A percentile compares a stretch with the other conserved stretches of the same genome.
Conservation (phyloP, 2,888 invertebrate genomes). For the Erynnis tages region DNA sequence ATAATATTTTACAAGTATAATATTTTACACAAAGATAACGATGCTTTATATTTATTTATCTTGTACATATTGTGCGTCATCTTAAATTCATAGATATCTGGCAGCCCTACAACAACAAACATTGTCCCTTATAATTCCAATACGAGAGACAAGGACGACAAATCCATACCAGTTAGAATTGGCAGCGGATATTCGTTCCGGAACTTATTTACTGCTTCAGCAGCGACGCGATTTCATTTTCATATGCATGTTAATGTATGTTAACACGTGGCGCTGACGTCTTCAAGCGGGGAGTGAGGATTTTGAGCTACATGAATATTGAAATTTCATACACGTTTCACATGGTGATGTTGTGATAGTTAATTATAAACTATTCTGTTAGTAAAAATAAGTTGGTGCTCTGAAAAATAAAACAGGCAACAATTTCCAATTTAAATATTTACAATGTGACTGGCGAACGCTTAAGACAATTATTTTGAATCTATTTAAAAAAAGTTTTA, state of each 20-base stretch:
- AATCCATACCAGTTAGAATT: constrained; percentile 45
- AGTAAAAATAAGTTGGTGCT: no score
- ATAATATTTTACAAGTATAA: no score
- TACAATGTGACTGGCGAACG: no score
- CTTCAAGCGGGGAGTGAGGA: constrained; percentile 32
- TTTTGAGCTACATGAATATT: constrained; percentile 30
- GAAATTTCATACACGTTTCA: constrained; percentile 20
- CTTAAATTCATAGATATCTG: background rate
- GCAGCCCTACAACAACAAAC: constrained; percentile 10
- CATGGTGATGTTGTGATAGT: constrained; percentile 15
- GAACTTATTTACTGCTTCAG: constrained; percentile 69
- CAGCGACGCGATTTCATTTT: constrained; percentile 64
- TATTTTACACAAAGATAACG: no score
- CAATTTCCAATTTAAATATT: no score
- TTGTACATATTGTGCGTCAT: no score
- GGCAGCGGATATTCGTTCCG: constrained; percentile 67
- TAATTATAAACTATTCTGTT: constrained; percentile 6
- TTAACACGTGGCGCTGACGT: constrained; percentile 47
- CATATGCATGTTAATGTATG: constrained; percentile 58
- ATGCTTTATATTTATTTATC: background rate
- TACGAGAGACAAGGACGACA: constrained; percentile 41
- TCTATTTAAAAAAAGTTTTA: no score
- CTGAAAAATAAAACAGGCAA: no score
- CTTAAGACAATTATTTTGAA: no score
- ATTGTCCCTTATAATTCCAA: constrained; percentile 36